Evolutionary conservation across 2,888 invertebrate genomes (phyloP), one percentile per base, ranked within the genome.

Genomic region (Microplitis deprimator): DNA sequence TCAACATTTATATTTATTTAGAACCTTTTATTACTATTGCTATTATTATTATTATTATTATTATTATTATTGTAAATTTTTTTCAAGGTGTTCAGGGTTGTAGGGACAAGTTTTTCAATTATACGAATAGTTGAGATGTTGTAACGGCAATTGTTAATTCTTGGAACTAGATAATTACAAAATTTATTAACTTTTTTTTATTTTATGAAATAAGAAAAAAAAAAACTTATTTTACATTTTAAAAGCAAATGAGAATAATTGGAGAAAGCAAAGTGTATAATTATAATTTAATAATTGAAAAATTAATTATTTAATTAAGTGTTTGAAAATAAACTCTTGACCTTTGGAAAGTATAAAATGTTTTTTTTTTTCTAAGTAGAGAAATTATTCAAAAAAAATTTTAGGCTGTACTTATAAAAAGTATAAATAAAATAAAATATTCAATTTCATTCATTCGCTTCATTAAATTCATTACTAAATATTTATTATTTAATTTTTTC

Each of bases 401-500:
- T 50, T 8, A 50, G 13, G 50, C 10, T 50, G 10, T 50, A 50
- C 5, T 50, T 50, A 50, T 13, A 50, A 13, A 50, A 50, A 50
- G 10, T 50, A 50, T 50, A 50, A 50, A 50, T 50, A 50, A 50
- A 50, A 50, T 50, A 50, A 50, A 13, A 13, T 50, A 50, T 50
- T 68, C 68, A 20, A 75, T 20, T 62, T 0, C 20, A 10, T 64
- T 62, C 60, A 29, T 61, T 62, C 1, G 59, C 13, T 64, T 62
- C 60, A 29, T 61, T 8, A 71, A 71, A 71, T 5, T 10, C 6
- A 29, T 20, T 60, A 59, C 16, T 50, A 59, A 41, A 29, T 41
- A 8, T 39, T 20, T 72, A 72, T n/a, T 38, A 39, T 64, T 64
- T 50, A 73, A 17, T 64, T 41, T 40, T 73, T 62, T 64, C 41